These are phyloP conservation scores for Perca fluviatilis DNA, from an alignment of 2,113 vertebrate genomes.

Conservation along the genomic window DNA sequence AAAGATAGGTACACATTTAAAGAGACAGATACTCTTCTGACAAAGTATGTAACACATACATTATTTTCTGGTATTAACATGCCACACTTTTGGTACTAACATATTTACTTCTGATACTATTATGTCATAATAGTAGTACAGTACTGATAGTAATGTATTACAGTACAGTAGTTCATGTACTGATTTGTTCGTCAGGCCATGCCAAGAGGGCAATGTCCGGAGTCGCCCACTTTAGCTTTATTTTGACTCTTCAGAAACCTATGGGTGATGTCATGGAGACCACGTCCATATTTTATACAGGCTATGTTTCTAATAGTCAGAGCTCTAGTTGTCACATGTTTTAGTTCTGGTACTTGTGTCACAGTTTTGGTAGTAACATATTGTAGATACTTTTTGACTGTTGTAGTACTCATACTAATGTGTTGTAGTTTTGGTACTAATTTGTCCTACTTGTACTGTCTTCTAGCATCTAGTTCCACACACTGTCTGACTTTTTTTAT, in stretches of 20 bases:
- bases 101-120: not conserved
- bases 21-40: not conserved
- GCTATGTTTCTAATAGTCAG: not conserved
- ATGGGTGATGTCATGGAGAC: too few relatives aligned
- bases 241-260: too few relatives aligned
- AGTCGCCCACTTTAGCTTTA: too few relatives aligned
- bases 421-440: not conserved
- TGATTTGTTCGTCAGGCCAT: not conserved
- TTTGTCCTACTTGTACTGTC: not conserved
- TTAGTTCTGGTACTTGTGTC: not conserved
- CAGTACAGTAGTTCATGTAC: too few relatives aligned
- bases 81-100: not conserved
- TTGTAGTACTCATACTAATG: not conserved
- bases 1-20: not conserved
- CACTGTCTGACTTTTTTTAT: not conserved
- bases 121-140: not conserved
- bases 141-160: too few relatives aligned
- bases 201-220: too few relatives aligned
- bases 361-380: not conserved
- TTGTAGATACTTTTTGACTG: too few relatives aligned
- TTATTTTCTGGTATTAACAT: not conserved
- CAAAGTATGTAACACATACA: not conserved
- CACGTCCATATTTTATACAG: too few relatives aligned
- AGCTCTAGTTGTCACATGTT: not conserved
- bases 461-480: not conserved